Evolutionary conservation across 2,113 vertebrate species (phyloP), one percentile per base, ranked within the genome.

Genomic region (Empidonax alnorum): DNA sequence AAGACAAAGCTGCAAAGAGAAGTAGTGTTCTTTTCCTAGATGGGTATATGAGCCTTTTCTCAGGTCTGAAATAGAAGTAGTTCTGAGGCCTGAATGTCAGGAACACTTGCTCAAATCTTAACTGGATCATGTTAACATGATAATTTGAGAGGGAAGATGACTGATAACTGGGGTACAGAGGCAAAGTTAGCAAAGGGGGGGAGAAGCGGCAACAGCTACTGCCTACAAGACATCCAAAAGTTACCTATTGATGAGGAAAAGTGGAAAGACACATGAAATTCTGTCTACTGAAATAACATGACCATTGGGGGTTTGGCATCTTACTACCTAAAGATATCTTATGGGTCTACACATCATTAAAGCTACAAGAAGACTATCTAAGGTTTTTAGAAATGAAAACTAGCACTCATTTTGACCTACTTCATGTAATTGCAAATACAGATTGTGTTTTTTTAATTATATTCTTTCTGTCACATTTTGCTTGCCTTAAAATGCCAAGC

Each of bases 211-310:
- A 58, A 59, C 7, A 37, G 7, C 46, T 62, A 21, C 1, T 84
- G 68, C 50, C 23, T 74, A 2, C 15, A 46, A 18, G 31, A 37
- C 12, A 12, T 10, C 46, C 16, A 41, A 6, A 88, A 90, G 63
- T 61, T 75, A 44, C 6, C 5, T 68, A 0, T 75, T 30, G n/a
- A 31, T 44, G 33, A 72, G 21, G 35, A 65, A 58, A 75, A 87
- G 7, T 23, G 39, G 19, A 46, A 11, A 22, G 12, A 69, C 1
- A 39, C 3, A 1, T 3, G 4, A 55, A 19, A 12, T 74, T n/a
- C 12, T 66, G 14, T 41, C 50, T 71, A 7, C 30, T 63, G 72
- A 67, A 87, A 74, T 67, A 71, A 52, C 7, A 44, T 20, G 19
- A 35, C 20, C 7, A 20, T 73, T 6, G 30, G 30, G 7, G 6